Base-by-base conservation (phyloP, 2,888 invertebrate genomes). In the Ectemnius cavifrons region DNA sequence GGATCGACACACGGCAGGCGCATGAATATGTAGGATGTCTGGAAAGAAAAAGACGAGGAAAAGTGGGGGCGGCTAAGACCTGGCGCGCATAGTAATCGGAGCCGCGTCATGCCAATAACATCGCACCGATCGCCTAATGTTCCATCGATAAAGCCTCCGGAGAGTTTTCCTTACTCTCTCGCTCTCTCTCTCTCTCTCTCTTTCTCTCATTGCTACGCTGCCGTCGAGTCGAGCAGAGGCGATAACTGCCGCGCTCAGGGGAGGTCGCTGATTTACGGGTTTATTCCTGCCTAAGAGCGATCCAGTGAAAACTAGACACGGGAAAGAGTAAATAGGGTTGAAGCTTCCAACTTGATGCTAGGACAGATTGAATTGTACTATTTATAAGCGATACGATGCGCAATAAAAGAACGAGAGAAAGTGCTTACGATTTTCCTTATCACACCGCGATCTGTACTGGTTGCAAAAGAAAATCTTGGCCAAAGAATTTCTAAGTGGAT, bases 11-110 rank as follows among this genome's bases (percentile, higher is more conserved):
- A 86, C 80, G 81, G 86, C 85, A 86, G 86, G 86, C 84, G 85
- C 86, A 89, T 88, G 89, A 89, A 89, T 89, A 89, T 89, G 89
- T 88, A 89, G 85, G 85, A 89, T 86, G 87, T 85, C 86, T 84
- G 88, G 83, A 80, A 82, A 85, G 85, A 47, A 52, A 85, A 84
- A 84, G 78, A 78, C 59, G 75, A 70, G 76, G 75, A 75, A 78
- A 80, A 82, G 84, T 76, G 82, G 78, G 81, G 81, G 77, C 77
- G 79, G 75, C 75, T 67, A 74, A 72, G 75, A 78, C 81, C 73
- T 77, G 83, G 79, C 77, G 77, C 81, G 89, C 87, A 89, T 90
- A 88, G 86, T 86, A 89, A 90, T 89, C 86, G 83, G 69, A 85
- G 81, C 85, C 85, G 85, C 89, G 86, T 86, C 88, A 88, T 87